Evolutionary conservation across 2,113 vertebrate genomes (phyloP), one percentile per base, ranked within the genome.

Genomic region (Motacilla alba): DNA sequence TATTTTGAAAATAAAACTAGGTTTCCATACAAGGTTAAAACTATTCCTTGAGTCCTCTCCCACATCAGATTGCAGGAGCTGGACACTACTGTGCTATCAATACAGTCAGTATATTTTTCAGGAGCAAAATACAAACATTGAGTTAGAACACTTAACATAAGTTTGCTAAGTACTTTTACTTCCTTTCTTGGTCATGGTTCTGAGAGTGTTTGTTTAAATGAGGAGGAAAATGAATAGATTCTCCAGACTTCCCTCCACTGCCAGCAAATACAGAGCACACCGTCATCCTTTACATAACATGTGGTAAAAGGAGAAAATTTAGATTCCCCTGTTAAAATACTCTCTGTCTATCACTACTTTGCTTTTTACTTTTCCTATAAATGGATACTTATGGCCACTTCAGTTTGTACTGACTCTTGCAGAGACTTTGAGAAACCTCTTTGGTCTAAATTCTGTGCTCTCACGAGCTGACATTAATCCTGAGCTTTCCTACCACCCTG

Each of bases 171-270:
- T 78, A 89, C 85, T 95, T 92, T 60, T 89, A 76, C 85, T 96
- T 96, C 96, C 94, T 97, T 96, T 96, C 94, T 97, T 96, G 94
- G 94, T 94, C 86, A 94, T 75, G 72, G 85, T 60, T 90, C 82
- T 87, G 83, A 92, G 88, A 90, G 41, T 83, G 82, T 96, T 95
- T 97, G 93, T 95, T 96, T 94, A 93, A 96, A 94, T 60, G 88
- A 63, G 88, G 68, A 91, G 35, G 82, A 91, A 93, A 94, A 94
- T 73, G 12, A 96, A 93, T 90, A 95, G 95, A 94, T 94, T 96
- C 69, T 88, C 92, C 79, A 92, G 92, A 83, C 90, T 84, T 85
- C 37, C 28, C 79, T 90, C 37, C 76, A 93, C 41, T 94, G 93
- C 88, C 94, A 96, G 92, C 64, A 90, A 88, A 87, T 63, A 68